Evolutionary conservation across 2,888 invertebrate genomes (phyloP).

Genomic region (Steinernema scapterisci): DNA sequence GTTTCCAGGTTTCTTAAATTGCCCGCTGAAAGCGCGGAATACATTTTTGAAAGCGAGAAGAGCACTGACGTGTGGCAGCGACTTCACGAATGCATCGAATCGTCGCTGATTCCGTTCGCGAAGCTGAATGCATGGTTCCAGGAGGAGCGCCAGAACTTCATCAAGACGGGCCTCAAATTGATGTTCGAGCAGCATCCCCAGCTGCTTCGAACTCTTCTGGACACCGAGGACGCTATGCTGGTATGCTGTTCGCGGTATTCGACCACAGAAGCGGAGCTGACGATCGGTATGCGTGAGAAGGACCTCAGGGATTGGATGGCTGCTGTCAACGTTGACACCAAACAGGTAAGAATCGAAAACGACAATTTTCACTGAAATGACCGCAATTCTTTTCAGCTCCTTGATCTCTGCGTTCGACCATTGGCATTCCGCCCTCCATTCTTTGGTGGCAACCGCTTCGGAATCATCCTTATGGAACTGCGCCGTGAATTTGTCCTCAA

Average conservation of each 20-base stretch:
- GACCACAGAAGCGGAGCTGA: slow-evolving; percentile 60
- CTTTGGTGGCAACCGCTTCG: slow-evolving; percentile 66
- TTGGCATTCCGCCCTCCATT: slow-evolving; percentile 65
- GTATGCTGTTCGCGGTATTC: slow-evolving; percentile 63
- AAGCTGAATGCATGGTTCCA: slow-evolving; percentile 54
- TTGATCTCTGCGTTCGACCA: slow-evolving; percentile 58
- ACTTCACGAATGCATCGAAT: slow-evolving; percentile 53
- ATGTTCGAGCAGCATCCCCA: slow-evolving; percentile 63
- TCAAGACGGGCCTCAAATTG: slow-evolving; percentile 56
- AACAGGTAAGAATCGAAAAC: slow-evolving; percentile 42
- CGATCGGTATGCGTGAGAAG: slow-evolving; percentile 64
- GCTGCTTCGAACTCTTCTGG: slow-evolving; percentile 46
- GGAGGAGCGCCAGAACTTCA: slow-evolving; percentile 49
- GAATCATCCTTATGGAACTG: slow-evolving; percentile 65
- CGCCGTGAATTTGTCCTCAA: slow-evolving; percentile 62
- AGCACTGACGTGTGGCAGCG: slow-evolving; percentile 60
- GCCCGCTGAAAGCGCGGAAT: slow-evolving; percentile 50
- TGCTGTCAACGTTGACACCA: slow-evolving; percentile 50
- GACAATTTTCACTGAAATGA: background rate
- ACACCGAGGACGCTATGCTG: slow-evolving; percentile 63
- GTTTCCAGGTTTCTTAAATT: slow-evolving; percentile 53
- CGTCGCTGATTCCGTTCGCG: slow-evolving; percentile 50
- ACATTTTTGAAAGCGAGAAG: slow-evolving; percentile 49
- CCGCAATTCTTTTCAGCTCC: slow-evolving; percentile 43
- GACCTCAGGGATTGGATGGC: slow-evolving; percentile 58